These are phyloP conservation scores for Hyposoter didymator DNA, from an alignment of 2,888 invertebrate genomes.

Conservation along the genomic window DNA sequence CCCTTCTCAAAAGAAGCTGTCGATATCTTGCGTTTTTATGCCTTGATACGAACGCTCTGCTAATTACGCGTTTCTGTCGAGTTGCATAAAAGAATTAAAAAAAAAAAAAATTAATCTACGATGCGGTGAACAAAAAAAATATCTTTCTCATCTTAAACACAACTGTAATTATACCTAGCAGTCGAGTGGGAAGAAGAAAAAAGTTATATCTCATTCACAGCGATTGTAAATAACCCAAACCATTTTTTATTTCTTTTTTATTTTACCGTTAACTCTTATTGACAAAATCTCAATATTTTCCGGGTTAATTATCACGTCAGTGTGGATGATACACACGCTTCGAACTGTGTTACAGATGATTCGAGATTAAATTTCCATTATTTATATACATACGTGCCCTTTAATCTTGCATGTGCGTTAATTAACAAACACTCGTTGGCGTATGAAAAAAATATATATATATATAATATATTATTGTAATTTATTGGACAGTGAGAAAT, in stretches of 20 bases:
- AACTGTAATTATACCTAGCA: slow-evolving; percentile 2
- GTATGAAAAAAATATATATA: neutral
- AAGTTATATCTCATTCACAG: slow-evolving; percentile 8
- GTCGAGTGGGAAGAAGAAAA: slow-evolving; percentile 11
- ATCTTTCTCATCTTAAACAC: neutral
- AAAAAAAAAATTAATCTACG: neutral
- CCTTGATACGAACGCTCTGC: neutral
- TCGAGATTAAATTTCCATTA: slow-evolving; percentile 21
- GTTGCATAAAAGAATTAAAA: neutral
- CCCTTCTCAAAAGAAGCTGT: slow-evolving; percentile 32
- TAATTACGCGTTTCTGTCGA: slow-evolving; percentile 42
- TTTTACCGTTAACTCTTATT: slow-evolving; percentile 4
- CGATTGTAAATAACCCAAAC: slow-evolving; percentile 13
- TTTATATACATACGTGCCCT: neutral
- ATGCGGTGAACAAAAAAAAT: slow-evolving; percentile 7
- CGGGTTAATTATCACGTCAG: slow-evolving; percentile 18
- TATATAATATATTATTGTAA: slow-evolving; percentile 31
- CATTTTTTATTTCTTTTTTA: neutral
- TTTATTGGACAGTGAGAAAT: slow-evolving; percentile 40
- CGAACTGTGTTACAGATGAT: slow-evolving; percentile 14
- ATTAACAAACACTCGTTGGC: slow-evolving; percentile 25
- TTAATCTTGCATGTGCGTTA: neutral
- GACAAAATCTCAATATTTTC: slow-evolving; percentile 31
- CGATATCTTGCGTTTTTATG: slow-evolving; percentile 30
- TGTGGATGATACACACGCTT: neutral